phyloP scores from a whole-genome alignment of 1,140 invertebrate genomes.

The Diachasma alloeum region DNA sequence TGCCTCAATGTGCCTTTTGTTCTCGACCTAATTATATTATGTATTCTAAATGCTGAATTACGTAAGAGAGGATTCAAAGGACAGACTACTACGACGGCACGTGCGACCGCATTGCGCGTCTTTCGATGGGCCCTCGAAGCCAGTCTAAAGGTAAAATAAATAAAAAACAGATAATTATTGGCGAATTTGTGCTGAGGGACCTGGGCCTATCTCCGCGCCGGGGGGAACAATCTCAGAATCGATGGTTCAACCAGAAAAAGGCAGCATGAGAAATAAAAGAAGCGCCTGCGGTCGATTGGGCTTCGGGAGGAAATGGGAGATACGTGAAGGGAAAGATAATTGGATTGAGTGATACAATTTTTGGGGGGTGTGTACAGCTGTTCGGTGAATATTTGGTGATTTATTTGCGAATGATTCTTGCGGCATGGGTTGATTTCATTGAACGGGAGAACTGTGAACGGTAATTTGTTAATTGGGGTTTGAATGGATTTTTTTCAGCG shows the following conservation, averaged over 20 bases:
- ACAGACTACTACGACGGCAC: constrained; percentile 19
- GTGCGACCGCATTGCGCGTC: constrained; percentile 56
- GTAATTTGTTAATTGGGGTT: too few relatives aligned
- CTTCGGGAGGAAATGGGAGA: not conserved
- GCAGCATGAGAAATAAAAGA: not conserved
- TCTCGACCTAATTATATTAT: not conserved
- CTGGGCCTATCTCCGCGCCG: not conserved
- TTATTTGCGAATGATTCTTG: too few relatives aligned
- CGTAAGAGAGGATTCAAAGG: not conserved
- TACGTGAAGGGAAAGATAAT: constrained; percentile 3
- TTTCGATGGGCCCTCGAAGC: not conserved
- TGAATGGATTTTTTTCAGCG: too few relatives aligned
- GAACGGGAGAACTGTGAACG: too few relatives aligned
- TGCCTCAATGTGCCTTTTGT: not conserved
- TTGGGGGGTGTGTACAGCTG: not conserved
- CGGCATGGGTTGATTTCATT: too few relatives aligned
- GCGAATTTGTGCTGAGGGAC: not conserved
- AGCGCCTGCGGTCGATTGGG: not conserved
- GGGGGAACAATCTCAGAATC: not conserved
- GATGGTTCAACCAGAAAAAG: not conserved
- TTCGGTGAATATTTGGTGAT: not conserved
- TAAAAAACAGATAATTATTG: not conserved
- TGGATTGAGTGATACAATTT: not conserved
- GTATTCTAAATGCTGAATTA: not conserved
- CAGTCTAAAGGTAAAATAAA: not conserved